phyloP scores from a whole-genome alignment of 1,140 invertebrate genomes.

The Achatina immaculata region DNA sequence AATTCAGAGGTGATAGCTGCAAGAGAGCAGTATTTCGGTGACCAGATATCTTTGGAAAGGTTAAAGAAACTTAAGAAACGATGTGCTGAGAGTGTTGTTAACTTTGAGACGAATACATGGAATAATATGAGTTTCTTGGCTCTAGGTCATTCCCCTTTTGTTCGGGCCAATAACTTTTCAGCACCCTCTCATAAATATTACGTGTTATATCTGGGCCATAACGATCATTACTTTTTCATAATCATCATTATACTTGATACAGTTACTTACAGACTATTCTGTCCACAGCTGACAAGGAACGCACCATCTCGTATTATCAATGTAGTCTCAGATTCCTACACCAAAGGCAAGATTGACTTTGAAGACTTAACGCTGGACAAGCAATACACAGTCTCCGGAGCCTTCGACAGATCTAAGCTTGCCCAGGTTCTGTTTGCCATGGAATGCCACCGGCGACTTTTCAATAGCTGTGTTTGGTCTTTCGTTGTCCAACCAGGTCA shows the following conservation, averaged over 20 bases:
- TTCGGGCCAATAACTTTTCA: too few species aligned
- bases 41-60: too few species aligned
- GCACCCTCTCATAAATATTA: slow-evolving; percentile 63
- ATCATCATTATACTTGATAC: background rate
- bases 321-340: slow-evolving; percentile 57
- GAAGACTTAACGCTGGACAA: slow-evolving; percentile 55
- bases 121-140: too few species aligned
- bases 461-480: slow-evolving; percentile 48
- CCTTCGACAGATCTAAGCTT: slow-evolving; percentile 63
- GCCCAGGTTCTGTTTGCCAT: slow-evolving; percentile 54
- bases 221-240: slow-evolving; percentile 35
- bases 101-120: too few species aligned
- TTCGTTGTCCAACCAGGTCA: slow-evolving; percentile 65
- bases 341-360: slow-evolving; percentile 57
- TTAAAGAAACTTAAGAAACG: too few species aligned
- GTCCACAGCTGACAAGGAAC: slow-evolving; percentile 41
- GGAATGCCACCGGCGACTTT: slow-evolving; percentile 57
- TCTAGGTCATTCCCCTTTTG: too few species aligned
- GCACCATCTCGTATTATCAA: slow-evolving; percentile 62
- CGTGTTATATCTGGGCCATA: slow-evolving; percentile 50
- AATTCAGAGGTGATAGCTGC: too few species aligned
- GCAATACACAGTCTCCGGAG: slow-evolving; percentile 55
- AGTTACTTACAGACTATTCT: background rate
- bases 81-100: too few species aligned
- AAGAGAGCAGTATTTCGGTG: too few species aligned